Conservation (phyloP, 2,113 vertebrate genomes). For the Zapornia atra region DNA sequence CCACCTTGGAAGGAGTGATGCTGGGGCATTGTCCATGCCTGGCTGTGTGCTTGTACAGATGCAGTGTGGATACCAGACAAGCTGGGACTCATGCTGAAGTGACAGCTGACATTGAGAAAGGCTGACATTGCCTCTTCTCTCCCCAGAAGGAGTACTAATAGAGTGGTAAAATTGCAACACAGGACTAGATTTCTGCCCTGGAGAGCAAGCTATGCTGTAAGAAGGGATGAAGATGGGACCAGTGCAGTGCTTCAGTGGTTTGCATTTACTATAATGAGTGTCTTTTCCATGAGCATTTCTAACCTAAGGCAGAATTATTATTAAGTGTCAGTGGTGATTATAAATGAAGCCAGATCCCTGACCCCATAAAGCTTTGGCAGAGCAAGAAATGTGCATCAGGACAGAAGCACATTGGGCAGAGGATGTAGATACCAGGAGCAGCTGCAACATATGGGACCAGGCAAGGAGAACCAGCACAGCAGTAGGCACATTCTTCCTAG, state of each 20-base stretch:
- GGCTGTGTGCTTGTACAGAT: not conserved
- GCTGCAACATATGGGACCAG: not conserved
- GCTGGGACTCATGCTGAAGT: not conserved
- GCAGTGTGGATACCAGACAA: not conserved
- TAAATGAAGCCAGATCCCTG: not conserved
- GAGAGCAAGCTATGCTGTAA: not conserved
- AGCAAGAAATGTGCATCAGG: not conserved
- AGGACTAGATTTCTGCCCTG: not conserved
- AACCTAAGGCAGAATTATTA: not conserved
- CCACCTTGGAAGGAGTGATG: not conserved
- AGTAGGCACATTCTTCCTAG: not conserved
- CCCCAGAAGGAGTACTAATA: accelerated
- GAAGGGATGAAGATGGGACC: not conserved
- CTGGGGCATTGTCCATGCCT: accelerated
- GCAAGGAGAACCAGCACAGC: not conserved
- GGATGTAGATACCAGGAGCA: not conserved
- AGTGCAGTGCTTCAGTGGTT: not conserved
- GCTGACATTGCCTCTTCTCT: not conserved
- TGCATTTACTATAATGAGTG: not conserved
- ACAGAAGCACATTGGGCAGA: not conserved
- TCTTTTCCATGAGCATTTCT: not conserved
- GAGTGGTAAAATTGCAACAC: not conserved
- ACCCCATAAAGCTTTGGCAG: not conserved
- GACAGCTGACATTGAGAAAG: not conserved
- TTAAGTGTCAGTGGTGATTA: not conserved